phyloP scores from a whole-genome alignment of 2,888 invertebrate genomes.

The Cloeon dipterum region DNA sequence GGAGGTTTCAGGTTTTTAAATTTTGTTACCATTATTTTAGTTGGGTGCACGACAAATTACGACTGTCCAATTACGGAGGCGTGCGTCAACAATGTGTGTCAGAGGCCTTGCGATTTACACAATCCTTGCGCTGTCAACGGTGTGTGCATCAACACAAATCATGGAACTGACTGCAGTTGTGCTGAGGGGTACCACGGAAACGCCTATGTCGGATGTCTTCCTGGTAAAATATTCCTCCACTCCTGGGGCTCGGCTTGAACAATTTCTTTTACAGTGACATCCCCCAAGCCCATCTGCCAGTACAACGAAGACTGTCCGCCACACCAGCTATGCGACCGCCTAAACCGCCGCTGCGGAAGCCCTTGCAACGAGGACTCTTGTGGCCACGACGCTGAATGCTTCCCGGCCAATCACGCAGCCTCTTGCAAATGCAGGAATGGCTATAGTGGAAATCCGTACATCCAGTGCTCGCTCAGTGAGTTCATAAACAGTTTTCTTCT shows the following conservation, averaged over 20 bases:
- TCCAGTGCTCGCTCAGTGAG: constrained; percentile 40
- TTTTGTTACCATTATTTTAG: too few relatives aligned
- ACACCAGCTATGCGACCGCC: constrained; percentile 59
- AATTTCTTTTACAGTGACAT: constrained; percentile 17
- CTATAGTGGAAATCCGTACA: constrained; percentile 51
- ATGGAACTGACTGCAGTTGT: constrained; percentile 68
- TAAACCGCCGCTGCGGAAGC: constrained; percentile 63
- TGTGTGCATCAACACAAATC: constrained; percentile 69
- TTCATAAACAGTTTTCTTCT: background rate
- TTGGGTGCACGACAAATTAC: constrained; percentile 65
- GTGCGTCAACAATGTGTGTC: constrained; percentile 65
- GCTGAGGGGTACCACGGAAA: constrained; percentile 70
- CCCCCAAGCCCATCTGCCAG: constrained; percentile 44
- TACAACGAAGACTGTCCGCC: constrained; percentile 81
- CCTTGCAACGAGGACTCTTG: constrained; percentile 60
- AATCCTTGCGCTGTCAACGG: constrained; percentile 68
- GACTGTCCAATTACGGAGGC: constrained; percentile 70
- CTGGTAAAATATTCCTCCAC: constrained; percentile 41
- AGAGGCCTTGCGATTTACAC: constrained; percentile 64
- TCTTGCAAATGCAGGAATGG: constrained; percentile 53
- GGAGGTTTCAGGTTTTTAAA: too few relatives aligned
- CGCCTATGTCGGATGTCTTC: constrained; percentile 55
- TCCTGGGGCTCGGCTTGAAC: too few relatives aligned
- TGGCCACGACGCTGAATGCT: constrained; percentile 59
- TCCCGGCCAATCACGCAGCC: constrained; percentile 48